phyloP scores from a whole-genome alignment of 2,113 vertebrate species.

The Pao palembangensis region DNA sequence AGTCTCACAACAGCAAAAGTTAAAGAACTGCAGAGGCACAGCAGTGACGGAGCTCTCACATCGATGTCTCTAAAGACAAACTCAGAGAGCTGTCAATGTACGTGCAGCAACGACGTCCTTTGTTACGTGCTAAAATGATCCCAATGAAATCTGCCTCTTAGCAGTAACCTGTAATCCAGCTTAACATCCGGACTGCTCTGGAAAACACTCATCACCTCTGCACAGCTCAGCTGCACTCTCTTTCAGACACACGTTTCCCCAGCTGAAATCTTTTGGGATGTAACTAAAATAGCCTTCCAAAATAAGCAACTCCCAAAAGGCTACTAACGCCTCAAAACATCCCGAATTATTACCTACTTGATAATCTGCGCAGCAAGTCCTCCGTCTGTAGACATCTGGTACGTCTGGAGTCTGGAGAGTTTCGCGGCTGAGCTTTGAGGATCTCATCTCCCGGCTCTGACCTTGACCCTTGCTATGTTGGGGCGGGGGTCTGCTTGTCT shows the following conservation, averaged over 20 bases:
- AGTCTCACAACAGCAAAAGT: too few species aligned
- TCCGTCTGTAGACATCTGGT: constrained; percentile 17
- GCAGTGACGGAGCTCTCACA: too few species aligned
- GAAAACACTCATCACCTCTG: not conserved
- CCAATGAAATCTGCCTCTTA: too few species aligned
- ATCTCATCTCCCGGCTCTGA: constrained; percentile 44
- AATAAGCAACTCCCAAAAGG: constrained; percentile 35
- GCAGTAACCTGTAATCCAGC: too few species aligned
- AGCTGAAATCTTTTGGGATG: constrained; percentile 2
- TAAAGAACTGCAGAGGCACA: too few species aligned
- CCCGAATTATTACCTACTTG: constrained; percentile 38
- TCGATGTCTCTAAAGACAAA: too few species aligned
- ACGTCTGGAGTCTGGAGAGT: constrained; percentile 34
- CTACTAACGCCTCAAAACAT: not conserved
- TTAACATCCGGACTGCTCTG: too few species aligned
- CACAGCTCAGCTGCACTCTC: not conserved
- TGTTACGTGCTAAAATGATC: too few species aligned
- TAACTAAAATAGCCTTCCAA: constrained; percentile 36
- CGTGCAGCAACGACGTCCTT: too few species aligned
- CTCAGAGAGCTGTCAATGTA: too few species aligned
- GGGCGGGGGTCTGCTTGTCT: constrained; percentile 56
- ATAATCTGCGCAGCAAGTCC: constrained; percentile 16
- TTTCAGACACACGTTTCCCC: not conserved
- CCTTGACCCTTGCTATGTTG: constrained; percentile 52
- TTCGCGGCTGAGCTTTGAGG: constrained; percentile 30